Conservation (phyloP, 2,888 invertebrate genomes). For the Thera britannica region DNA sequence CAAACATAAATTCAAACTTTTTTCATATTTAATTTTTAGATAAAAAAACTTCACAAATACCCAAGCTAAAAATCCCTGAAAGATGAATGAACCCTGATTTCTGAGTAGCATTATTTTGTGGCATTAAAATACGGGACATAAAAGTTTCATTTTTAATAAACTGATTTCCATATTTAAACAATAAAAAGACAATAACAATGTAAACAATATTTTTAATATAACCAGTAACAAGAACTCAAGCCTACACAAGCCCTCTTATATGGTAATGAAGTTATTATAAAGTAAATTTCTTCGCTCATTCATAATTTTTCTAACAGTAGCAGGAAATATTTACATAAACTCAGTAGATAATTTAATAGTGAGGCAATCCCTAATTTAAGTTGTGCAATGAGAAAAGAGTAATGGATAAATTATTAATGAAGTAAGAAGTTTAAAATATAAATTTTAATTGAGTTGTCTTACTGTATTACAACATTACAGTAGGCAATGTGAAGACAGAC, state of each 20-base stretch:
- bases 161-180: constrained; percentile 39
- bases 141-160: constrained; percentile 36
- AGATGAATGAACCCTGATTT: neutral
- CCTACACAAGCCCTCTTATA: constrained; percentile 63
- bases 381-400: constrained; percentile 46
- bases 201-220: constrained; percentile 44
- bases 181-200: constrained; percentile 45
- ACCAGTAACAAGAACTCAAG: constrained; percentile 45
- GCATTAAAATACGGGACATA: constrained; percentile 16
- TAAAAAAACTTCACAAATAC: too few relatives aligned
- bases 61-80: too few relatives aligned
- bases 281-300: constrained; percentile 62
- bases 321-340: constrained; percentile 75
- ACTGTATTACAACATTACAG: neutral
- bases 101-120: neutral
- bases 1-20: too few relatives aligned
- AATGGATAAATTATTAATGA: constrained; percentile 54
- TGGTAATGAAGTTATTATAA: constrained; percentile 73
- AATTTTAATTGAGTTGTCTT: constrained; percentile 25
- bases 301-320: constrained; percentile 72
- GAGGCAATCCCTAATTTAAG: constrained; percentile 38
- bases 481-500: neutral
- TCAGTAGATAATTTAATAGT: constrained; percentile 77
- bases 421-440: constrained; percentile 36
- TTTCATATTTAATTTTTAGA: too few relatives aligned